A percentile compares a stretch with the other conserved stretches of the same genome.
phyloP scores from a whole-genome alignment of 2,888 invertebrate genomes.

The Eudemis profundana region DNA sequence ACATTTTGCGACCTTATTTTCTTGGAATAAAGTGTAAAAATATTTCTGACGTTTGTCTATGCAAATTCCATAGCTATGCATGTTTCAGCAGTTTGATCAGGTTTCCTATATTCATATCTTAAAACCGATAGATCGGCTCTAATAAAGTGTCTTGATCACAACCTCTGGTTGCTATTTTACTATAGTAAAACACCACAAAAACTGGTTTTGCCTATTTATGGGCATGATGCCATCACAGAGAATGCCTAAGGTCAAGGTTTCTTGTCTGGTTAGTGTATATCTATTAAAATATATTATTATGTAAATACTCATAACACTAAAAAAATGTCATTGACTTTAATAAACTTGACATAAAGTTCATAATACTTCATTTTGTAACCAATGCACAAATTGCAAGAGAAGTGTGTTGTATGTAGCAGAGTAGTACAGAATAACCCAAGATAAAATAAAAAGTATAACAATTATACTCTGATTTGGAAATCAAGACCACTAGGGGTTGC shows the following conservation, averaged over 20 bases:
- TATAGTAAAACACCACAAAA: conserved; percentile 47
- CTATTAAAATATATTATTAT: conserved; percentile 35
- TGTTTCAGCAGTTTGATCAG: neutral
- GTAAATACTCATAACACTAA: conserved; percentile 15
- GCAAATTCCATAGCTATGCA: too few relatives aligned
- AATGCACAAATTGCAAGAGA: too few relatives aligned
- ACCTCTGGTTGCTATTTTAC: conserved; percentile 16
- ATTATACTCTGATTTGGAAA: too few relatives aligned
- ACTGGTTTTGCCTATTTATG: conserved; percentile 55
- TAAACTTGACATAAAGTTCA: conserved; percentile 5
- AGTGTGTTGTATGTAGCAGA: too few relatives aligned
- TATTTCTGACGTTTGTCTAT: too few relatives aligned
- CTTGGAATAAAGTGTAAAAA: too few relatives aligned
- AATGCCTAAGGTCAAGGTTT: conserved; percentile 64
- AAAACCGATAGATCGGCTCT: neutral
- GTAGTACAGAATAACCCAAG: too few relatives aligned
- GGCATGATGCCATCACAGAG: conserved; percentile 52
- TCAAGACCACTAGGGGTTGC: too few relatives aligned
- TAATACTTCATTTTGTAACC: too few relatives aligned
- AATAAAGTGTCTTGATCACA: conserved; percentile 7
- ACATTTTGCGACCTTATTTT: too few relatives aligned
- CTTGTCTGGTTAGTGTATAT: conserved; percentile 19
- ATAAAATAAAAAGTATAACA: too few relatives aligned
- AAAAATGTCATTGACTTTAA: conserved; percentile 33
- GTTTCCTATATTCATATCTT: neutral